Percentiles rank a stretch among this genome's conserved stretches.
phyloP scores from a whole-genome alignment of 2,113 vertebrate species.

The Perognathus longimembris region DNA sequence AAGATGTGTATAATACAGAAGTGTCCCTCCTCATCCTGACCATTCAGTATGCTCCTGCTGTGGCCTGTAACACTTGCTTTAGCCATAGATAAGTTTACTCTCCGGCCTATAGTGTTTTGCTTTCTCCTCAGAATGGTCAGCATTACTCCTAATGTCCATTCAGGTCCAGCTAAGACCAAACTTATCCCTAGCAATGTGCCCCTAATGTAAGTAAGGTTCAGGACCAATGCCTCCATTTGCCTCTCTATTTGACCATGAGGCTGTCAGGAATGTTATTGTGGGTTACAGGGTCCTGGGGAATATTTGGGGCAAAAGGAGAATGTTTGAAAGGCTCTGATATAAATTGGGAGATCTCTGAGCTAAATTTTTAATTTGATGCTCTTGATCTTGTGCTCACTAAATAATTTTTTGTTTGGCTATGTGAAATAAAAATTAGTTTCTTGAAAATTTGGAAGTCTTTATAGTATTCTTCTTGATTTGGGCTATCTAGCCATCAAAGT shows the following conservation, averaged over 20 bases:
- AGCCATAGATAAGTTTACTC: too few species aligned
- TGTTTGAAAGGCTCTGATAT: background rate
- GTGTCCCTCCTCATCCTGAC: background rate
- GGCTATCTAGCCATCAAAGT: too few species aligned
- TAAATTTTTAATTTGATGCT: conserved; percentile 22
- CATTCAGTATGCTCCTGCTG: background rate
- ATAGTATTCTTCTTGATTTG: background rate
- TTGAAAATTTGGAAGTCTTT: conserved; percentile 16
- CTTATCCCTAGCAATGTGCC: background rate
- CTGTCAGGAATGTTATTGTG: background rate
- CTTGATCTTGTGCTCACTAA: background rate
- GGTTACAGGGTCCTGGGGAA: background rate
- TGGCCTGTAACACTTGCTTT: background rate
- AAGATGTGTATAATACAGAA: too few species aligned
- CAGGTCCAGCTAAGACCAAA: background rate
- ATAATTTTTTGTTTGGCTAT: conserved; percentile 28
- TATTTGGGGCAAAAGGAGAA: background rate
- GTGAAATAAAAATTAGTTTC: conserved; percentile 7
- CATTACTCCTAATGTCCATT: background rate
- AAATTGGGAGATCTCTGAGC: background rate
- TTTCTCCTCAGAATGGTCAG: background rate
- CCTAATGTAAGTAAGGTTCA: background rate
- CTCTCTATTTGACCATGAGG: background rate
- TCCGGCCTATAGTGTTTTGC: background rate
- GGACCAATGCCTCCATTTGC: background rate